phyloP scores from a whole-genome alignment of 1,140 invertebrate species.

The Drosophila aff. region DNA sequence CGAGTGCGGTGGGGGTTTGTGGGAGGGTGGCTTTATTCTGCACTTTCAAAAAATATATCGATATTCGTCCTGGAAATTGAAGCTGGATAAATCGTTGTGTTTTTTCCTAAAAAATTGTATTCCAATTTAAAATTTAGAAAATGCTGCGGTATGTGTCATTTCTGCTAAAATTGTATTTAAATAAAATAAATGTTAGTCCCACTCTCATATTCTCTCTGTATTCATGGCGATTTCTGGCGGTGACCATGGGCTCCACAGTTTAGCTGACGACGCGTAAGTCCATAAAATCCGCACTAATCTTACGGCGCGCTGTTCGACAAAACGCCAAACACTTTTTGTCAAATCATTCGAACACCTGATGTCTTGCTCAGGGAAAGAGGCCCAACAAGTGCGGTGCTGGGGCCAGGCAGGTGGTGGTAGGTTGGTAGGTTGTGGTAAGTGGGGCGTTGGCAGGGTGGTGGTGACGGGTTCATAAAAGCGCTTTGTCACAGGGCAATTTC shows the following conservation, averaged over 20 bases:
- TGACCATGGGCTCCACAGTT: constrained; percentile 64
- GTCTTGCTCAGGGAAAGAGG: constrained; percentile 60
- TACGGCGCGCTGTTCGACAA: constrained; percentile 72
- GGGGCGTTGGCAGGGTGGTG: constrained; percentile 11
- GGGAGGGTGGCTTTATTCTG: not conserved
- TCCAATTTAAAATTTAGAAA: not conserved
- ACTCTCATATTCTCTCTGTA: not conserved
- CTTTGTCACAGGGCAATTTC: constrained; percentile 78
- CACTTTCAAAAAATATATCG: not conserved
- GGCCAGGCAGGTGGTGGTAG: constrained; percentile 1
- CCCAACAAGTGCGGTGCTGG: constrained; percentile 40
- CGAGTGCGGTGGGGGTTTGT: not conserved
- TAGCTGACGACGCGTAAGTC: constrained; percentile 72
- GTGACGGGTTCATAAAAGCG: constrained; percentile 73
- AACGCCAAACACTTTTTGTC: constrained; percentile 80
- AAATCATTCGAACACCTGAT: constrained; percentile 82
- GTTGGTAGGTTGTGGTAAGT: not conserved
- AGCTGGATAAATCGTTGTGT: too few relatives aligned
- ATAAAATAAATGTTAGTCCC: not conserved
- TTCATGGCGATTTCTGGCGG: constrained; percentile 9
- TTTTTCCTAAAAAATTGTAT: not conserved
- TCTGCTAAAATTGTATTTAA: not conserved
- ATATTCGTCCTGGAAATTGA: not conserved
- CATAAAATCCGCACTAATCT: constrained; percentile 83
- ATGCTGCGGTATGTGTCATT: not conserved